Evolutionary conservation across 2,888 invertebrate species (phyloP).

Genomic region (Papilio demoleus): DNA sequence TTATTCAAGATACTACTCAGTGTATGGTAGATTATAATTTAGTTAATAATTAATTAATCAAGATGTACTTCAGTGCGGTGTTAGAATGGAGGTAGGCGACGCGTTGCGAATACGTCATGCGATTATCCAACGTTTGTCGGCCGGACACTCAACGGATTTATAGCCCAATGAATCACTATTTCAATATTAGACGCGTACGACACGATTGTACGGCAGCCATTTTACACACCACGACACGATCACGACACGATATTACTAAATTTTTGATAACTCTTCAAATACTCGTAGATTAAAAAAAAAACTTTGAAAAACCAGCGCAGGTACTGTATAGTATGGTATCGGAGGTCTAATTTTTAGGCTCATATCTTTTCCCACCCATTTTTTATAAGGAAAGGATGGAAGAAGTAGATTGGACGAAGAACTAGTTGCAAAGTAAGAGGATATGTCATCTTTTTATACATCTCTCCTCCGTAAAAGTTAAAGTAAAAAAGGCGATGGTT

Average conservation of each 20-base stretch:
- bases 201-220: constrained; percentile 47
- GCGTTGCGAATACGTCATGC: constrained; percentile 58
- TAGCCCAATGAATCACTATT: constrained; percentile 70
- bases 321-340: no score
- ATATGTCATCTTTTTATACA: no score
- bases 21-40: background rate
- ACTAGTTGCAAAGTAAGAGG: no score
- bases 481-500: no score
- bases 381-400: no score
- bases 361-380: no score
- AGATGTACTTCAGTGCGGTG: constrained; percentile 23
- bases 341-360: no score
- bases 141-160: constrained; percentile 73
- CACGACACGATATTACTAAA: constrained; percentile 29
- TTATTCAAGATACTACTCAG: background rate
- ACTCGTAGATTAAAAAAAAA: no score
- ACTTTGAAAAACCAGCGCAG: no score
- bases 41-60: constrained; percentile 30
- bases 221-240: constrained; percentile 43
- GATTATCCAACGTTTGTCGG: constrained; percentile 75
- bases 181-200: constrained; percentile 63
- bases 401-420: no score
- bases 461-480: no score
- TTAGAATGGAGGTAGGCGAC: constrained; percentile 26
- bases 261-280: background rate